Base-by-base conservation (phyloP, 2,888 invertebrate genomes). In the Andrena trimmerana region DNA sequence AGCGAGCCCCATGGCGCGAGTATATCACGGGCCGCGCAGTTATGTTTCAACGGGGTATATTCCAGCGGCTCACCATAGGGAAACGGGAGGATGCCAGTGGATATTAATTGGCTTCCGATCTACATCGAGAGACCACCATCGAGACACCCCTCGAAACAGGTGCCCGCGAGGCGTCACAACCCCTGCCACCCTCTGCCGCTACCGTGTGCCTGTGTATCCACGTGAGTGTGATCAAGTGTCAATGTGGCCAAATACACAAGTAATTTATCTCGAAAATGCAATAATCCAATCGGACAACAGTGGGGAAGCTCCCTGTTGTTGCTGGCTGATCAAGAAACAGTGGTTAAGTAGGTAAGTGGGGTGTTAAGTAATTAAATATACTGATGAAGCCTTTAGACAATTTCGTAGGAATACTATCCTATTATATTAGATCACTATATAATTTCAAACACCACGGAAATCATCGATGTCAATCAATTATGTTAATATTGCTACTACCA, bases 71-170 rank as follows among this genome's bases (percentile, higher is more conserved):
- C 76, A 66, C 79, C 71, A 73, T 78, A 42, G 42, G 77, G 81
- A 48, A 69, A 65, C 70, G 67, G 60, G 62, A 70, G 68, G 81
- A 69, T 68, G 74, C 20, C 79, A 20, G 63, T 83, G 86, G 90
- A 88, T 92, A 93, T 93, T 93, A 93, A 93, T 93, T 93, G 92
- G 92, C 92, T 92, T 92, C 92, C 91, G 91, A 93, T 93, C 89
- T 86, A 87, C 86, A 83, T 78, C 88, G 68, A 80, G 68, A 80
- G 57, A 76, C 83, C 83, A 68, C 84, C 86, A 84, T 85, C 85
- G 85, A 87, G 86, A 87, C 85, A 76, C 81, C 84, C 81, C 70
- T 68, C 82, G 85, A 70, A 81, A 76, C 85, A 74, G 81, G 83
- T 84, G 83, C 81, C 76, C 57, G 63, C 76, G 71, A 75, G 75